Base-by-base conservation (phyloP, 2,888 invertebrate species). In the Eurois occulta region DNA sequence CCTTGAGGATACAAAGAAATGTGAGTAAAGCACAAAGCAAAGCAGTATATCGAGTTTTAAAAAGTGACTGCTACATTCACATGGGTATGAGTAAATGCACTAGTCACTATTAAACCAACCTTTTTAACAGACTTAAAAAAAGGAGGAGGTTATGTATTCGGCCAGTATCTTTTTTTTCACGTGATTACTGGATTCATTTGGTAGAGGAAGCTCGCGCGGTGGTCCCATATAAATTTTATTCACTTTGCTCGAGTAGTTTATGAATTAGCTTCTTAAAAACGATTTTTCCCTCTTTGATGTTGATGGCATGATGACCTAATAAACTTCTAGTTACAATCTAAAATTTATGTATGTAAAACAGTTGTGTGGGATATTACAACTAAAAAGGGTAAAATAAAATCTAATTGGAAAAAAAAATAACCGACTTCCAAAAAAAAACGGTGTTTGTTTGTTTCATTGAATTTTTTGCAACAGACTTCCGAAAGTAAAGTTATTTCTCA, bases 21-120 rank as follows among this genome's bases (percentile, higher is more conserved):
- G 80, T 80, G 16, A 80, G 80, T 65, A 78, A 46, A 69, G 2
- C 16, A 38, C 3, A 16, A 46, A 7, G 35, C 11, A 41, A n/a
- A n/a, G n/a, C n/a, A n/a, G n/a, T 65, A 18, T 32, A 41, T 58
- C 18, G 28, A 58, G 16, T 18, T 60, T 60, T 60, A 32, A 32
- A 32, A 18, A 32, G 13, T 60, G 60, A 32, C 18, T 60, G 18
- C 3, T 28, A 8, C 0, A 58, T 58, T 18, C 58, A 28, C 13
- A 55, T 52, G n/a, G 2, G 4, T 46, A 18, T 43, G 43, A 43
- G 18, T 46, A 46, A 21, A 21, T 52, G 52, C 10, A 52, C 10
- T 52, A 11, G 52, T 55, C 52, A 52, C 24, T 52, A 52, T 10
- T 52, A 52, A 52, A 2, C 24, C 3, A 10, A 52, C 8, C n/a